Percentiles rank a stretch among this genome's conserved stretches.
Conservation (phyloP, 2,113 vertebrate genomes). For the Tupaia tana region DNA sequence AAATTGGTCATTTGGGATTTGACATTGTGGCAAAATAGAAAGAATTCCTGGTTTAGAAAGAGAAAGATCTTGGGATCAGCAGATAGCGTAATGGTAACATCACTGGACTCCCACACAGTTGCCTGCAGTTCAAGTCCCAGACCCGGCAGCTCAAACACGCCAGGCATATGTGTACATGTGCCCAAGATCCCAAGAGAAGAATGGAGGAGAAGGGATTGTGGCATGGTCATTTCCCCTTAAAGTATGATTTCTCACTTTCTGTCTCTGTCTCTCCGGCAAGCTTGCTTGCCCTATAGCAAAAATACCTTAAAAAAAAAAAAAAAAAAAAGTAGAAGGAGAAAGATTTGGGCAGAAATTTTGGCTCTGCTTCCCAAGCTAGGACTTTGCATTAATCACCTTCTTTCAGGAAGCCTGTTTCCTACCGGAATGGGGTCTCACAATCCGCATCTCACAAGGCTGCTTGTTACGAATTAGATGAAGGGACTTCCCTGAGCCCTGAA, state of each 20-base stretch:
- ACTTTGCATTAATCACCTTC: constrained; percentile 16
- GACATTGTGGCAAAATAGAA: not conserved
- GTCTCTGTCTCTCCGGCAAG: no score
- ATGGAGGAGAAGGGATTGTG: no score
- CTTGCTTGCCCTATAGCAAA: no score
- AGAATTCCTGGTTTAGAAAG: not conserved
- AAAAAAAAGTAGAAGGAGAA: not conserved
- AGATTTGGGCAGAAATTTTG: not conserved
- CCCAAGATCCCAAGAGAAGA: no score
- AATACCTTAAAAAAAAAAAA: no score
- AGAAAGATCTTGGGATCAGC: not conserved
- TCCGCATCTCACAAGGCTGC: not conserved
- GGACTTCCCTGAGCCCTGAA: not conserved
- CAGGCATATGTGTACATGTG: no score
- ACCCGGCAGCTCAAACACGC: no score
- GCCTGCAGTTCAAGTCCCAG: no score
- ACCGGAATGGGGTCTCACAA: not conserved
- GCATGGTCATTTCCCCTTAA: no score
- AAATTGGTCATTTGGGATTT: not conserved
- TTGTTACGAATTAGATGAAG: not conserved
- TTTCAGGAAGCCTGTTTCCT: not conserved
- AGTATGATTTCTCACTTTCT: no score
- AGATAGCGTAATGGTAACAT: no score
- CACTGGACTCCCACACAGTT: no score
- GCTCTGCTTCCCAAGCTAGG: not conserved